Evolutionary conservation across 2,113 vertebrate species (phyloP), one percentile per base, ranked within the genome.

Genomic region (Mirza zaza): DNA sequence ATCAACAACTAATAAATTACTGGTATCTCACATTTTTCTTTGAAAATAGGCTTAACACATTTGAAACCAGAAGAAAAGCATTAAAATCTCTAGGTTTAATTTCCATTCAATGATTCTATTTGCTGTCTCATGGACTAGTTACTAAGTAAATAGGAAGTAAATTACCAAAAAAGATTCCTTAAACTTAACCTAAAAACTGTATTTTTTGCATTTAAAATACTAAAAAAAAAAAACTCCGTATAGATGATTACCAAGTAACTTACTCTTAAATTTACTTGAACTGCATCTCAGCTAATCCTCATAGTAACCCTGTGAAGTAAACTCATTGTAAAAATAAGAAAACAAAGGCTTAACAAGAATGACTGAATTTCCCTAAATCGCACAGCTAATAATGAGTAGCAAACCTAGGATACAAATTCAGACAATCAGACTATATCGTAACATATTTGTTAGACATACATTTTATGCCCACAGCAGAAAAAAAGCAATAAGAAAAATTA

Each of bases 21-120:
- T 57, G 21, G 39, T 88, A 59, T 61, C 57, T 95, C 63, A 68
- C 1, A 57, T 71, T 76, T 61, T 39, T 36, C 50, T 94, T 89
- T 86, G 23, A 87, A 94, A 94, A 87, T 8, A 82, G 36, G 23
- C 29, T 86, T 95, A 92, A 73, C 18, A 50, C 13, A 81, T 70
- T 71, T 81, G 57, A 96, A 87, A 82, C 27, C n/a, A 87, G 61
- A 95, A 48, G 21, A 92, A 94, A 94, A 87, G 0, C 11, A 52
- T 83, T 86, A 87, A 90, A 87, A 73, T 83, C 23, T 65, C 48
- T 57, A 57, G 55, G 6, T 81, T 97, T 80, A 93, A 57, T 75
- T 92, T 97, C 83, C 59, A 88, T 34, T 91, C 84, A 96, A 7
- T 86, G 86, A 67, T 42, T 82, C 52, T 89, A 83, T 55, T 61